These are phyloP conservation scores for Panzeria rudis DNA, from an alignment of 2,888 invertebrate species.

Conservation along the genomic window DNA sequence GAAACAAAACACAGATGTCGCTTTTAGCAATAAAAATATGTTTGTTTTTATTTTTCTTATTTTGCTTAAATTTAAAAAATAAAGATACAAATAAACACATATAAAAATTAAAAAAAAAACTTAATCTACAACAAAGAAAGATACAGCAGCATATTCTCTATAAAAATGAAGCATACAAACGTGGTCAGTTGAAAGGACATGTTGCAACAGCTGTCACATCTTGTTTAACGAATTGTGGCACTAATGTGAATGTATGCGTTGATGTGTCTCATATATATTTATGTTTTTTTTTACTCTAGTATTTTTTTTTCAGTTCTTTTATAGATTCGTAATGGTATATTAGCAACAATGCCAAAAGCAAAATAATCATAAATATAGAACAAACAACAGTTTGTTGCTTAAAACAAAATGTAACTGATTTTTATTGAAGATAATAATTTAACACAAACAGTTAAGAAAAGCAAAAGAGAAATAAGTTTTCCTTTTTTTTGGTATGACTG, in stretches of 20 bases:
- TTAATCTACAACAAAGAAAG: not conserved
- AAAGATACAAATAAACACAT: constrained; percentile 65
- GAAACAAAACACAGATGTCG: constrained; percentile 71
- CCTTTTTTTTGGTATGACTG: not conserved
- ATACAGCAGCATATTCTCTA: constrained; percentile 32
- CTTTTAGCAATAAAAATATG: constrained; percentile 62
- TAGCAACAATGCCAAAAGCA: constrained; percentile 55
- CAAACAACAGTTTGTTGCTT: constrained; percentile 30
- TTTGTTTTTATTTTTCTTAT: constrained; percentile 26
- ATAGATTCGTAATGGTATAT: constrained; percentile 62
- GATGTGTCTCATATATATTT: constrained; percentile 42
- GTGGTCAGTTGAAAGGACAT: constrained; percentile 72
- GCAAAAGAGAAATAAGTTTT: not conserved
- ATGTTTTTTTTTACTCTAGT: constrained; percentile 3
- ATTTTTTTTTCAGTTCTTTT: not conserved
- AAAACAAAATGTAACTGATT: constrained; percentile 33
- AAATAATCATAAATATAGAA: constrained; percentile 63
- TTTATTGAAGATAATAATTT: constrained; percentile 44
- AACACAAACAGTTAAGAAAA: not conserved
- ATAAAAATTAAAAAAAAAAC: constrained; percentile 31
- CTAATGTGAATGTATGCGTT: constrained; percentile 51
- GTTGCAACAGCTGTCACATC: constrained; percentile 72
- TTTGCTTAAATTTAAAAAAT: constrained; percentile 56
- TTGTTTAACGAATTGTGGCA: constrained; percentile 73
- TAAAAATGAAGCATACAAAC: constrained; percentile 69